Evolutionary conservation across 2,888 invertebrate genomes (phyloP).

Genomic region (Drosophila falleni): DNA sequence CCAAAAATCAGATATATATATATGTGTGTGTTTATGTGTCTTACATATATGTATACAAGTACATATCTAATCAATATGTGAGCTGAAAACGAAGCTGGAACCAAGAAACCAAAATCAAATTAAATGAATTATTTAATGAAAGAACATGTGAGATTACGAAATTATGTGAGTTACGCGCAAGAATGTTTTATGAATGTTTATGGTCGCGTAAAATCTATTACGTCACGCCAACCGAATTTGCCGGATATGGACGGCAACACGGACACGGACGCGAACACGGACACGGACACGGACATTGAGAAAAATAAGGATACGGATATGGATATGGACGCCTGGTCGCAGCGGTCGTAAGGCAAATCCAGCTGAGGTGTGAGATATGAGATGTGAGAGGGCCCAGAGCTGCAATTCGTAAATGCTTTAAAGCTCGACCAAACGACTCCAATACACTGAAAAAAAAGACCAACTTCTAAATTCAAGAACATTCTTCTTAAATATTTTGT

Average conservation of each 20-base stretch:
- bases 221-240: slow-evolving; percentile 63
- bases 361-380: slow-evolving; percentile 3
- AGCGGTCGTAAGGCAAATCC: slow-evolving; percentile 61
- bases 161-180: slow-evolving; percentile 79
- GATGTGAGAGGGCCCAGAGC: slow-evolving; percentile 25
- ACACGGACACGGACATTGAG: neutral
- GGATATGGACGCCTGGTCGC: slow-evolving; percentile 34
- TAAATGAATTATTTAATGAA: slow-evolving; percentile 81
- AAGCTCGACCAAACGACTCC: slow-evolving; percentile 26
- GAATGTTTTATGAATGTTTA: slow-evolving; percentile 82
- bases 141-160: slow-evolving; percentile 73
- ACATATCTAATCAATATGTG: slow-evolving; percentile 43
- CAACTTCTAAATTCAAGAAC: too few relatives aligned
- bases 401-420: slow-evolving; percentile 60
- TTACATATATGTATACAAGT: slow-evolving; percentile 5
- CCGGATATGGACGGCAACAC: slow-evolving; percentile 38
- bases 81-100: neutral
- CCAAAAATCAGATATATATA: neutral
- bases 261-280: slow-evolving; percentile 4
- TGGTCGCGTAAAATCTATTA: slow-evolving; percentile 80
- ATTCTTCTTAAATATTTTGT: too few relatives aligned
- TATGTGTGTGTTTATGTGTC: slow-evolving; percentile 11
- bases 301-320: neutral
- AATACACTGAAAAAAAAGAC: too few relatives aligned
- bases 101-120: slow-evolving; percentile 65